These are phyloP conservation scores for Oxyruncus cristatus DNA, from an alignment of 2,113 vertebrate species.

Conservation along the genomic window DNA sequence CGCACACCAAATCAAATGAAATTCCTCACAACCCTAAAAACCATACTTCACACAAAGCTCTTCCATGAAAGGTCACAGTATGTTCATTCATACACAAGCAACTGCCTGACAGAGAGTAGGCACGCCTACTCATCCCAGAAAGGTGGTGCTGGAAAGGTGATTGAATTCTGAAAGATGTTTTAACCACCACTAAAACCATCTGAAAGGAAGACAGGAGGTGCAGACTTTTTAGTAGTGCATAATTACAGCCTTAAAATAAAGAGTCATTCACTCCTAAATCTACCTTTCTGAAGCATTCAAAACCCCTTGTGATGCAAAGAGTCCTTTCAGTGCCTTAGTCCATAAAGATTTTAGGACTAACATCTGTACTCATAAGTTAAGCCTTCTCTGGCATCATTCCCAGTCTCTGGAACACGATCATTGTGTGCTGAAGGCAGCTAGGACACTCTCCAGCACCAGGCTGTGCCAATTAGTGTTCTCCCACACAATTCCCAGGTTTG, in stretches of 20 bases:
- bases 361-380: neutral
- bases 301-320: neutral
- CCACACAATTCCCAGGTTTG: constrained; percentile 14
- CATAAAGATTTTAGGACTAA: neutral
- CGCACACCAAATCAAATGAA: neutral
- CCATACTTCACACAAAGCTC: neutral
- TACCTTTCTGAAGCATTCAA: neutral
- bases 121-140: neutral
- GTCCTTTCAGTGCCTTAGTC: neutral
- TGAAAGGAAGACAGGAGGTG: neutral
- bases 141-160: neutral
- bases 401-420: neutral
- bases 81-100: neutral
- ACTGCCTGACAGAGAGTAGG: neutral
- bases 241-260: neutral
- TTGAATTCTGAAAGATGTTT: neutral
- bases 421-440: neutral
- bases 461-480: neutral
- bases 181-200: neutral
- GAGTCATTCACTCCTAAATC: neutral
- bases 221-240: neutral
- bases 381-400: neutral
- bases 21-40: neutral
- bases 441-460: neutral
- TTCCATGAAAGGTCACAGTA: neutral